Evolutionary conservation across 2,113 vertebrate genomes (phyloP), one percentile per base, ranked within the genome.

Genomic region (Ameiurus melas): DNA sequence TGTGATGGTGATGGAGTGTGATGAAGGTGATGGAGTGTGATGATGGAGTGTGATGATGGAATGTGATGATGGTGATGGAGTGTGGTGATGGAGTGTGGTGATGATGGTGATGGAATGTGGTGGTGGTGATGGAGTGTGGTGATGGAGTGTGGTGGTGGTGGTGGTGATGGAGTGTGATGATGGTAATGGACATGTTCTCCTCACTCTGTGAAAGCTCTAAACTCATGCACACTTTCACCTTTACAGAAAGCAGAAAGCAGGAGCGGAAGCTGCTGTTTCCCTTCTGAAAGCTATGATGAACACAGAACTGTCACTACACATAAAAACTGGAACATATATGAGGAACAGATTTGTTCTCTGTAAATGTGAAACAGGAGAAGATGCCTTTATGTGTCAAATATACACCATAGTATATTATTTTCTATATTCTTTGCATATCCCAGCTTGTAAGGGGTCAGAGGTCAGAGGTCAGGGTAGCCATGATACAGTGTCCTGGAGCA

Each of bases 221-320:
- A 55, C 77, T 53, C 25, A 30, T 25, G 16, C 51, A 27, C 25
- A 20, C 78, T 81, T 80, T 57, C 47, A 53, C 5, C 77, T 79
- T 58, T 58, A 81, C 51, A 81, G 79, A 33, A 81, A 57, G 8
- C 51, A 81, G 79, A 22, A 81, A 57, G 8, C 12, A 7, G 14
- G 19, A 82, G 57, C 60, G 80, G 55, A 82, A 82, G 57, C 53
- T 81, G n/a, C n/a, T 58, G 53, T 82, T 79, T 82, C 80, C 55
- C 57, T 82, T 60, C 80, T 60, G 16, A 81, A 81, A 58, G 53
- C 79, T 57, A 2, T 22, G n/a, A 81, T 58, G 53, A 81, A 58
- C 79, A 82, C 13, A 60, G 9, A 36, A 36, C n/a, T 7, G 2
- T 7, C 53, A 12, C 7, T 22, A 36, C 1, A 82, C 80, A 60